Base-by-base conservation (phyloP, 2,797 vertebrate species). In the Protonibea diacanthus region DNA sequence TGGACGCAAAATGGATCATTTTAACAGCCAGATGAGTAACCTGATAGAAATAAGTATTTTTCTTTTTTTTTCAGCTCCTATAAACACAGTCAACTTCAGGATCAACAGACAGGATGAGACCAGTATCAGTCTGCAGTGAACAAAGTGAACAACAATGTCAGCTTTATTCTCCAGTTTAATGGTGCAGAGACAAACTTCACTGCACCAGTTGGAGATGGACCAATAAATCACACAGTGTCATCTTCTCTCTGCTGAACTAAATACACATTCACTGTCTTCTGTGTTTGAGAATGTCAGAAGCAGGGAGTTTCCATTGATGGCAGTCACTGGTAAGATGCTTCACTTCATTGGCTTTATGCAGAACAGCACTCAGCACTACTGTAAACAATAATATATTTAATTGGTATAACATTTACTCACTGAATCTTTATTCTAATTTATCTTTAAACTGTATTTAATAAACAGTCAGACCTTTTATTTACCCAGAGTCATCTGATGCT, bases 91-190 rank as follows among this genome's bases (percentile, higher is more conserved):
- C 3, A 14, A 1, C 13, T n/a, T n/a, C 6, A 61, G 4, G 1
- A 61, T 27, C 70, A 73, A 9, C 11, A 8, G 21, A 21, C 29
- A 13, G n/a, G 4, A 42, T 42, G 81, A 82, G 52, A 78, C 17
- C 27, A 29, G 17, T 2, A 23, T n/a, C 48, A 81, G 23, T 66
- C 48, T 91, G 29, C 66, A 83, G 56, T 88, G 86, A 4, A 48
- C n/a, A 56, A 68, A 57, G 71, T 80, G 14, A 23, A 56, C 4
- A 25, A 4, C 21, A 20, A 15, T 3, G 58, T 45, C 29, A 38
- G 6, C 52, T 80, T 64, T 29, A 58, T 70, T 63, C 66, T 80
- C n/a, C 51, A 9, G 47, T 15, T 68, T 55, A 48, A 45, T 44
- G 68, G 29, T 4, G 0, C 27, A 59, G n/a, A n/a, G 47, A 69